Evolutionary conservation across 2,113 vertebrate species (phyloP).

Genomic region (Hemibates koningsi): DNA sequence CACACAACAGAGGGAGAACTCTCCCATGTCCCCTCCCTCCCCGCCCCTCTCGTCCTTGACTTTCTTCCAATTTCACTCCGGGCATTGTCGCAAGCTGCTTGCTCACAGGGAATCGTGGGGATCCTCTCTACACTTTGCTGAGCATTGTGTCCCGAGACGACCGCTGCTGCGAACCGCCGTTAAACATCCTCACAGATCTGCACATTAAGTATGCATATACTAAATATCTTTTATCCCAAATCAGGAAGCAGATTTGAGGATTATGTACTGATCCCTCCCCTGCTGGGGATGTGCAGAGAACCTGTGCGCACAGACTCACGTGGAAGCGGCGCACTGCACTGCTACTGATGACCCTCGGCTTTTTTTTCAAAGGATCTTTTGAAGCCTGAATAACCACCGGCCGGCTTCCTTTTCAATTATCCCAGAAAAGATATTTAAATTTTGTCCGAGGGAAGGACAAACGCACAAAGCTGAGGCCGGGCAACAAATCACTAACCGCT

Average conservation of each 20-base stretch:
- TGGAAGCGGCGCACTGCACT: background rate
- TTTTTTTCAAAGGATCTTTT: background rate
- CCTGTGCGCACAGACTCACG: background rate
- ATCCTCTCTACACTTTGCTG: background rate
- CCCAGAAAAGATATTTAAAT: background rate
- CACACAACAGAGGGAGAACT: slow-evolving; percentile 6
- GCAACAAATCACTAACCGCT: background rate
- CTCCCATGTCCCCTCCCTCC: slow-evolving; percentile 15
- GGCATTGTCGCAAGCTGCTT: background rate
- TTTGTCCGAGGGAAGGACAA: background rate
- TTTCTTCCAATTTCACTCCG: background rate
- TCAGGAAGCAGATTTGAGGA: background rate
- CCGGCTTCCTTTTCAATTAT: background rate
- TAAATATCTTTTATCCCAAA: background rate
- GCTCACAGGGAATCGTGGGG: background rate
- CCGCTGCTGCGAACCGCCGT: background rate
- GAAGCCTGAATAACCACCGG: background rate
- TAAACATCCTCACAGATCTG: background rate
- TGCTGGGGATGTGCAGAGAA: background rate
- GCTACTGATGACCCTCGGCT: background rate
- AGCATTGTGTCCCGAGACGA: background rate
- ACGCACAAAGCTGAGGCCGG: background rate
- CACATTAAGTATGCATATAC: background rate
- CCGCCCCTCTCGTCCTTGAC: background rate
- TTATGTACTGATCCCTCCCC: background rate